Evolutionary conservation across 2,113 vertebrate species (phyloP).

Genomic region (Kobus ellipsiprymnus): DNA sequence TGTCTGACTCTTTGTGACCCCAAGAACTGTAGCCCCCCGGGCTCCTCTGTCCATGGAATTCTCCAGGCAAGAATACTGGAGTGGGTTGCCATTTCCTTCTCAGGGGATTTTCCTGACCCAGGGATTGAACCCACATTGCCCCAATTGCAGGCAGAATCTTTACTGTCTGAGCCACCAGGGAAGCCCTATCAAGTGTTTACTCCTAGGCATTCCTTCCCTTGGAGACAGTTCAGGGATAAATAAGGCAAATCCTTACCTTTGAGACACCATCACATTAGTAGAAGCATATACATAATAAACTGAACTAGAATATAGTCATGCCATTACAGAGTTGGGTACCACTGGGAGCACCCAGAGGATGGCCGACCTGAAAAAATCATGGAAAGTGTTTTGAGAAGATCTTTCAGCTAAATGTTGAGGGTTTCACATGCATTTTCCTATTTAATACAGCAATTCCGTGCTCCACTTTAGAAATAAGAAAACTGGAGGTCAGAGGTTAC

Average conservation of each 20-base stretch:
- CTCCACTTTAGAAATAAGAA: neutral
- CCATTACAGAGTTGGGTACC: accelerated
- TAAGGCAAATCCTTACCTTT: neutral
- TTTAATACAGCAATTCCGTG: too few species aligned
- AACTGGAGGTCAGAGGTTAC: neutral
- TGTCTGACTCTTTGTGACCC: neutral
- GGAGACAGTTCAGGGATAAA: neutral
- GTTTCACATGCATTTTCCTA: neutral
- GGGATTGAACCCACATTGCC: neutral
- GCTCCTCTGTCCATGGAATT: neutral
- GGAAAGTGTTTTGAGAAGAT: neutral
- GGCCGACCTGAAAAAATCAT: accelerated
- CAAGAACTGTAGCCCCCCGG: neutral
- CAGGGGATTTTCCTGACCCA: neutral
- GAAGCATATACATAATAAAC: accelerated
- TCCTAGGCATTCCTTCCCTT: neutral
- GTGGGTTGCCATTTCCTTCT: neutral
- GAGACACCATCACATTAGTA: neutral
- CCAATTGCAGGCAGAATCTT: neutral
- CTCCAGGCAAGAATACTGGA: neutral
- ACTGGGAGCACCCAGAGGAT: accelerated
- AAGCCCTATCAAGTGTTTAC: neutral
- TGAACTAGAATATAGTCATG: accelerated
- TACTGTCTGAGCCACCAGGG: neutral
- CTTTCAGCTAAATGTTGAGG: neutral